Percentiles rank a stretch among this genome's conserved stretches.
These are phyloP conservation scores for Zaprionus kolodkinae DNA, from an alignment of 1,140 invertebrate species.

Conservation along the genomic window DNA sequence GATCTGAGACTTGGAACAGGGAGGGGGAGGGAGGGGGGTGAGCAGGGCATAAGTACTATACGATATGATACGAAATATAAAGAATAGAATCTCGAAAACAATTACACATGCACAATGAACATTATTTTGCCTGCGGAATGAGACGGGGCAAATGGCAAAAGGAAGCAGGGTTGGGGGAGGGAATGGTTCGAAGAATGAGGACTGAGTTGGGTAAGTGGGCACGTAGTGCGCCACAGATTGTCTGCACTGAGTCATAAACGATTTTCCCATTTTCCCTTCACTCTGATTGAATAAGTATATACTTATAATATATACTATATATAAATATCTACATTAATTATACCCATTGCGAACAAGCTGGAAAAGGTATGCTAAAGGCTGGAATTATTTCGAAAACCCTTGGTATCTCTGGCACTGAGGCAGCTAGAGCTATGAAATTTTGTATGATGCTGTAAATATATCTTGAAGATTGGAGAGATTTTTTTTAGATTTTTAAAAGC, in stretches of 20 bases:
- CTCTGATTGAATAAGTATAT: conserved; percentile 69
- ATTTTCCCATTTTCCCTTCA: conserved; percentile 60
- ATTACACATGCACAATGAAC: conserved; percentile 70
- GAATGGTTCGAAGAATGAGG: conserved; percentile 13
- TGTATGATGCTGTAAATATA: not conserved
- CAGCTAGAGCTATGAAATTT: not conserved
- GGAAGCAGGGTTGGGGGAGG: not conserved
- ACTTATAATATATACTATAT: conserved; percentile 41
- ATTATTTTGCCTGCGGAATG: conserved; percentile 56
- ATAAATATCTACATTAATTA: conserved; percentile 28
- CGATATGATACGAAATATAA: conserved; percentile 22
- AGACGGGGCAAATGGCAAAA: conserved; percentile 5
- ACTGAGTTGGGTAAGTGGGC: conserved; percentile 24
- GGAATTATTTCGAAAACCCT: not conserved
- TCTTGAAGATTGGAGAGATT: not conserved
- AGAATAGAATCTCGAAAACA: conserved; percentile 59
- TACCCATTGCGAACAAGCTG: not conserved
- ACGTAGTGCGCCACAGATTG: conserved; percentile 32
- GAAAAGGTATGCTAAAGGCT: not conserved
- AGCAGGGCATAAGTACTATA: not conserved
- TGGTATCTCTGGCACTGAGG: no score
- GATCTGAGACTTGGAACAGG: not conserved
- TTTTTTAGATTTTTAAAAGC: not conserved
- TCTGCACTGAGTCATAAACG: conserved; percentile 64
- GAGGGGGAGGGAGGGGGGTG: not conserved